A percentile compares a stretch with the other conserved stretches of the same genome.
Evolutionary conservation across 2,797 vertebrate species (phyloP).

Genomic region (Muscicapa comitata): DNA sequence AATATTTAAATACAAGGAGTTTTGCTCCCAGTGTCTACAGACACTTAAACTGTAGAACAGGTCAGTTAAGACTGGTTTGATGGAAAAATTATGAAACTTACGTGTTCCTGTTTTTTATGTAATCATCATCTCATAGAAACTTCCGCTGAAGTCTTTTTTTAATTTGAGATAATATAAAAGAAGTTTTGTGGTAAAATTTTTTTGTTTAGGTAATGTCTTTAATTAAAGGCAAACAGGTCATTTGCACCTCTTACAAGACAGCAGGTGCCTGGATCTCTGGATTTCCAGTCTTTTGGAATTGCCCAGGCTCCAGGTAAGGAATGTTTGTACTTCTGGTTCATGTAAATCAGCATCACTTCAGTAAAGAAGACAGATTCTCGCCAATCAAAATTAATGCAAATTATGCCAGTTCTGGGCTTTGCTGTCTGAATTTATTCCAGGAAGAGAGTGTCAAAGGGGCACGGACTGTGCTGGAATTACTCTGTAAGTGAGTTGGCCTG

Average conservation of each 20-base stretch:
- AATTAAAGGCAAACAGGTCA: not conserved
- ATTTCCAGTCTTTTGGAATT: not conserved
- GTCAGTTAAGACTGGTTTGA: not conserved
- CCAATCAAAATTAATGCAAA: not conserved
- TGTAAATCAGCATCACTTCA: not conserved
- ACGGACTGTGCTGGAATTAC: not conserved
- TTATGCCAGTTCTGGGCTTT: not conserved
- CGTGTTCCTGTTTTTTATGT: rapidly evolving
- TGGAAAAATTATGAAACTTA: not conserved
- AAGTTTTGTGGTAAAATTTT: not conserved
- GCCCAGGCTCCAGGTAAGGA: not conserved
- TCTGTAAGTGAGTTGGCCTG: not conserved
- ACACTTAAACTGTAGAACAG: not conserved
- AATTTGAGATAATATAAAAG: not conserved
- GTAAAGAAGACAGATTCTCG: not conserved
- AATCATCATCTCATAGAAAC: not conserved
- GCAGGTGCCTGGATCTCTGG: not conserved
- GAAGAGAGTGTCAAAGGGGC: not conserved
- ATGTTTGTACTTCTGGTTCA: not conserved
- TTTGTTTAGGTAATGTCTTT: not conserved
- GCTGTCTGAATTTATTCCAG: not conserved
- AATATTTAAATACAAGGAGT: not conserved
- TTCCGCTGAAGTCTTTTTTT: not conserved
- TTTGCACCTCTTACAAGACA: not conserved
- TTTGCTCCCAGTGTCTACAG: not conserved